Conservation (phyloP, 2,113 vertebrate genomes). For the Antechinus flavipes region DNA sequence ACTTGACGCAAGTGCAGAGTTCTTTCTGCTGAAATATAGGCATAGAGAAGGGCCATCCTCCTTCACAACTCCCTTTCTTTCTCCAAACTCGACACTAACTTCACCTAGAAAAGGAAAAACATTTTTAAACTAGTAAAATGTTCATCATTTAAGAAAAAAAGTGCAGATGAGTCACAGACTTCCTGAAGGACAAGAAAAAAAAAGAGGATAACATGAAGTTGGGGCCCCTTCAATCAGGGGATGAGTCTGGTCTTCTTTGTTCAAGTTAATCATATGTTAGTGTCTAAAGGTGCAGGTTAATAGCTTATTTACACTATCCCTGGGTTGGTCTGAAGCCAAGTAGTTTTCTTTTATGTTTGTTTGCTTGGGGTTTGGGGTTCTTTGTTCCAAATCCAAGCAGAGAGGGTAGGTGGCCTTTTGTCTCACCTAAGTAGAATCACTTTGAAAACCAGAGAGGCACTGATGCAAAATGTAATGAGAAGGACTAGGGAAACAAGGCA, state of each 20-base stretch:
- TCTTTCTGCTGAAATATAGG: neutral
- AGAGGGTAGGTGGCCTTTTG: neutral
- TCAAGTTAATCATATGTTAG: neutral
- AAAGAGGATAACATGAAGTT: neutral
- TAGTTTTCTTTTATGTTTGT: neutral
- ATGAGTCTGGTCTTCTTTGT: neutral
- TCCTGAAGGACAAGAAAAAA: neutral
- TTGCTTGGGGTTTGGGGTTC: neutral
- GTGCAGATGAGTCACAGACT: neutral
- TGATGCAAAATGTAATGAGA: neutral
- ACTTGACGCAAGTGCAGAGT: neutral
- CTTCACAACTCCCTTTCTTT: neutral
- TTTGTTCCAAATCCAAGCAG: neutral
- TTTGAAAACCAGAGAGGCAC: neutral
- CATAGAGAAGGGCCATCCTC: neutral
- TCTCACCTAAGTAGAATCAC: neutral
- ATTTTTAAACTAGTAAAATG: too few relatives aligned
- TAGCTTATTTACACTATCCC: neutral
- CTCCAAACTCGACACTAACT: neutral
- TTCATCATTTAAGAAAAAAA: neutral
- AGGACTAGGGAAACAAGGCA: neutral
- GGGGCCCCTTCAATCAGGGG: neutral
- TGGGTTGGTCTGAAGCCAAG: neutral
- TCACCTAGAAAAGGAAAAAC: neutral
- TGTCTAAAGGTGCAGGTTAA: neutral